Base-by-base conservation (phyloP, 2,797 vertebrate species). In the Menidia menidia region DNA sequence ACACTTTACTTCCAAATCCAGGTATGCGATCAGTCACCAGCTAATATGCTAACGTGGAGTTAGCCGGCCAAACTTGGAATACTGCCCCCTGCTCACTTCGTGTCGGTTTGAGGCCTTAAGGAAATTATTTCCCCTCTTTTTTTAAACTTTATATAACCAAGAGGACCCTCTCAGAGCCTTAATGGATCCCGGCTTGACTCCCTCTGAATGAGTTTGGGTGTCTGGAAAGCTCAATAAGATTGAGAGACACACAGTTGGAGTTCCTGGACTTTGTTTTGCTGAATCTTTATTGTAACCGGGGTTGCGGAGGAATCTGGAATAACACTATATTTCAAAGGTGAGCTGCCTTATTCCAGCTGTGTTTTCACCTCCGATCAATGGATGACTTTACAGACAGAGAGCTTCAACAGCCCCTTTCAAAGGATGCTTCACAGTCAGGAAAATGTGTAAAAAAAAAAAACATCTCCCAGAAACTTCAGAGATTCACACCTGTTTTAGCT, bases 11-110 rank as follows among this genome's bases (percentile, higher is more conserved):
- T 65, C 42, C 60, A 58, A 67, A 69, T 80, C 48, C 64, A 77
- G 56, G 71, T 84, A 83, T 90, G 81, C 81, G 81, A 80, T 73
- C 77, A 68, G 71, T 56, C 85, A 79, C 47, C 88, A 85, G 83
- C 78, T 87, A 90, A 73, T 64, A 2, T 74, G 86, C 90, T 90
- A 91, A 84, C 75, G 68, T 9, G 3, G 63, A 58, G 83, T 79
- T 91, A 89, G 88, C 90, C 80, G 83, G 84, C 77, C 82, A 76
- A 83, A 86, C 73, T 87, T 89, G 81, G 80, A 87, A 52, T 52
- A 71, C 79, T 86, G 69, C 78, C 78, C 73, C 78, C 78, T 74
- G 64, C 68, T 87, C 82, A 80, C 84, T 85, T 61, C 50, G 64
- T 73, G 83, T 79, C 73, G 76, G 71, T 77, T 44, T 60, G 86